These are phyloP conservation scores for Lepus oiostolus DNA, from an alignment of 2,797 vertebrate genomes.

Conservation along the genomic window DNA sequence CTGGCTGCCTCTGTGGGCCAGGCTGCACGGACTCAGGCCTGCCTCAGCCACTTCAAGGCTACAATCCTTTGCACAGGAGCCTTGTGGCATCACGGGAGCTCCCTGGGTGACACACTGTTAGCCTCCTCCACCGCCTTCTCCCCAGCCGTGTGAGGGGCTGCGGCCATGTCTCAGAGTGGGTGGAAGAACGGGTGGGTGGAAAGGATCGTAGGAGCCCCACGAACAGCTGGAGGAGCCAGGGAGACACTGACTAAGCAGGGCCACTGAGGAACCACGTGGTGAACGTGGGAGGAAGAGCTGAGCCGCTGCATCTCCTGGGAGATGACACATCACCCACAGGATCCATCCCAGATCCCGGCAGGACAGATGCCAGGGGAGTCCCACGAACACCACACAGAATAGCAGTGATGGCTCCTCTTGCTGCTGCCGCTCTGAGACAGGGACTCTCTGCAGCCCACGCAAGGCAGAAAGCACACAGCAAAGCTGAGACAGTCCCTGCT, in stretches of 20 bases:
- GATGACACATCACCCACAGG: not conserved
- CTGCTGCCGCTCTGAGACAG: not conserved
- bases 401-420: not conserved
- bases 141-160: not conserved
- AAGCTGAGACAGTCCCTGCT: not conserved
- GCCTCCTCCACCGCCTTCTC: not conserved
- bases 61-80: not conserved
- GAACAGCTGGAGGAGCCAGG: not conserved
- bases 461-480: not conserved
- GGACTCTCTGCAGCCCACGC: not conserved
- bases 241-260: constrained; percentile 23
- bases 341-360: not conserved
- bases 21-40: not conserved
- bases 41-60: not conserved
- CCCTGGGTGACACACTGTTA: not conserved
- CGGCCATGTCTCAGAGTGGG: not conserved
- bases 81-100: not conserved
- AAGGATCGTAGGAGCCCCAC: constrained; percentile 12
- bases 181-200: not conserved
- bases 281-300: not conserved
- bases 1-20: not conserved
- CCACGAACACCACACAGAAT: not conserved
- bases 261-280: not conserved
- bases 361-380: not conserved
- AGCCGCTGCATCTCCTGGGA: not conserved